Conservation (phyloP, 2,888 invertebrate genomes). For the Synanthedon vespiformis region DNA sequence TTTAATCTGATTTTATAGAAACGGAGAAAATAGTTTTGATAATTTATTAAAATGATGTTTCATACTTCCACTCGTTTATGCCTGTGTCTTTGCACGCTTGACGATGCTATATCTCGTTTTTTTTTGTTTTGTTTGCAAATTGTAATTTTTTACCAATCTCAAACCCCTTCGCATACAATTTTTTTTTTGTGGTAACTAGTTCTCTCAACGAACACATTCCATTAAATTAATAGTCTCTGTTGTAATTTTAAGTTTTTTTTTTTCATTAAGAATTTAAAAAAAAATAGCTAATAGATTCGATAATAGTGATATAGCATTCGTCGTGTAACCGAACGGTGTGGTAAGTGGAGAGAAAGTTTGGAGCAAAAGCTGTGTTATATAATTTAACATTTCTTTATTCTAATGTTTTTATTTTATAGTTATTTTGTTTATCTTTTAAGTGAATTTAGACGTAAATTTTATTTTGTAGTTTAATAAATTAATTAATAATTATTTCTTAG, state of each 20-base stretch:
- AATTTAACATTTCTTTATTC: slow-evolving; percentile 68
- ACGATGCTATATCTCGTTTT: slow-evolving; percentile 55
- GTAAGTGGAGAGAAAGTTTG: slow-evolving; percentile 36
- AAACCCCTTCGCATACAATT: no score
- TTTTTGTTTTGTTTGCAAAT: no score
- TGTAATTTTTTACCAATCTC: no score
- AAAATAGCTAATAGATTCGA: not conserved
- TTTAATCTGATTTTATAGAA: slow-evolving; percentile 33
- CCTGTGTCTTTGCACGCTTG: slow-evolving; percentile 41
- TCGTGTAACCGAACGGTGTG: slow-evolving; percentile 35
- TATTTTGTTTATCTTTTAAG: slow-evolving; percentile 61
- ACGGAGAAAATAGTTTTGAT: slow-evolving; percentile 34
- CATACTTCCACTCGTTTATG: slow-evolving; percentile 50
- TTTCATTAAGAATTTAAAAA: not conserved
- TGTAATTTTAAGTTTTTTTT: not conserved
- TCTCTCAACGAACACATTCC: slow-evolving; percentile 43
- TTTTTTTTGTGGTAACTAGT: no score
- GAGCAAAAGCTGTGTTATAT: slow-evolving; percentile 64
- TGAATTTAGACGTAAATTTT: slow-evolving; percentile 66
- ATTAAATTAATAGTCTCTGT: slow-evolving; percentile 45
- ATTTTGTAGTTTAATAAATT: slow-evolving; percentile 58
- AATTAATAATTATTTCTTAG: slow-evolving; percentile 43
- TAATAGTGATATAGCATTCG: slow-evolving; percentile 47
- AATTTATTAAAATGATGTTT: slow-evolving; percentile 35
- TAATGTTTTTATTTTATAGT: slow-evolving; percentile 63